Evolutionary conservation across 2,888 invertebrate species (phyloP), one percentile per base, ranked within the genome.

Genomic region (Drosophila limbata): DNA sequence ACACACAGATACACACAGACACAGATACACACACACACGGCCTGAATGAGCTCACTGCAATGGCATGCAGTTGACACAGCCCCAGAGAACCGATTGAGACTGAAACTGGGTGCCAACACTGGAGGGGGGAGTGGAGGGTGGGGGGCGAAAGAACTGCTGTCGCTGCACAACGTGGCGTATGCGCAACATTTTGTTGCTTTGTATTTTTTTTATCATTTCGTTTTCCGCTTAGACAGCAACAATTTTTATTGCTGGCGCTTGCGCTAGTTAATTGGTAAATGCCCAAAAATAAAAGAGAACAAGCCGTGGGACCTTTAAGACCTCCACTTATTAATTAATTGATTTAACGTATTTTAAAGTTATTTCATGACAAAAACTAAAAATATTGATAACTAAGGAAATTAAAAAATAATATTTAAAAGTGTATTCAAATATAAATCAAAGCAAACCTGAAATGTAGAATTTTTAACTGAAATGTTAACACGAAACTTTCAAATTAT

Each of bases 51-150:
- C 83, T 83, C 83, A 88, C 77, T 90, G 89, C 79, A 89, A 69
- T 83, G 88, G 89, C 81, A 90, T 90, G 89, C 86, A 82, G 85
- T 89, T 81, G 86, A 69, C 73, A 88, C 69, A 73, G 78, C 61
- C 63, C 60, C 73, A 72, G 21, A 53, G 62, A 19, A 9, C n/a
- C 62, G 69, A 73, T 62, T 69, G 40, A 33, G 70, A 71, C 66
- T 69, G 40, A 33, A 76, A 71, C 66, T 75, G 77, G 52, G 63
- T 76, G 70, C 52, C 48, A 64, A 48, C 33, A 28, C n/a, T 28
- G 33, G 33, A 47, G 5, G 5, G 25, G 5, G 25, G 1, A 6
- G 25, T 25, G 6, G 25, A 6, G 25, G 6, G 25, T 6, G 15
- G 39, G 42, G 35, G 47, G 52, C 28, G 50, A 25, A 47, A 68